phyloP scores from a whole-genome alignment of 2,113 vertebrate genomes.

The Calyptommatus sinebrachiatus region DNA sequence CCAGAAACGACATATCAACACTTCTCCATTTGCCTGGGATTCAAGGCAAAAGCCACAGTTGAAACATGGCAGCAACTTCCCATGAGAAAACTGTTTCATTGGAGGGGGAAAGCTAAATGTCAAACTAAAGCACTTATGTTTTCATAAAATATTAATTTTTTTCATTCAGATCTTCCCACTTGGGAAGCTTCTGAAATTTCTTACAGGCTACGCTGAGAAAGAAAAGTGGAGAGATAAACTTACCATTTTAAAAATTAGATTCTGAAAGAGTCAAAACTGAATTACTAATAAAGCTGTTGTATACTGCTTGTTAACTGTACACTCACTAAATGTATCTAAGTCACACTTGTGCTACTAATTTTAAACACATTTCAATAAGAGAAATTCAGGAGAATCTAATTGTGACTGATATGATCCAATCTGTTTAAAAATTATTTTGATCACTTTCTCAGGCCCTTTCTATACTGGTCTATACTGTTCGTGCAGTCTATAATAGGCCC shows the following conservation, averaged over 20 bases:
- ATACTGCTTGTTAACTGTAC: background rate
- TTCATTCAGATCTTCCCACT: constrained; percentile 35
- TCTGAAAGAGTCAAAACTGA: background rate
- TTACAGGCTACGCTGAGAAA: background rate
- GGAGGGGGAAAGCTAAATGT: background rate
- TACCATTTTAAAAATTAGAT: background rate
- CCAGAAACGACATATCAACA: constrained; percentile 20
- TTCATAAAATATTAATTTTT: constrained; percentile 8
- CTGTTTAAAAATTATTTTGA: background rate
- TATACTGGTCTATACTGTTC: too few relatives aligned
- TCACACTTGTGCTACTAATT: too few relatives aligned
- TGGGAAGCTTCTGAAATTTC: constrained; percentile 8
- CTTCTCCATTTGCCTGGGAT: constrained; percentile 13
- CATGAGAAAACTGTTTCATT: constrained; percentile 10
- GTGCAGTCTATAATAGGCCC: too few relatives aligned
- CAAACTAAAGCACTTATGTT: constrained; percentile 20
- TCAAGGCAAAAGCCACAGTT: constrained; percentile 9
- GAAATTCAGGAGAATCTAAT: too few relatives aligned
- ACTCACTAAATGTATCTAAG: too few relatives aligned
- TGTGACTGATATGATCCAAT: background rate
- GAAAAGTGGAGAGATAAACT: background rate
- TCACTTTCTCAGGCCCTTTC: background rate
- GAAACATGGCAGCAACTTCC: constrained; percentile 22
- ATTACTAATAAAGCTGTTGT: background rate
- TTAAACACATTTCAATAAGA: too few relatives aligned